phyloP scores from a whole-genome alignment of 2,797 vertebrate genomes.

The Linurgus olivaceus region DNA sequence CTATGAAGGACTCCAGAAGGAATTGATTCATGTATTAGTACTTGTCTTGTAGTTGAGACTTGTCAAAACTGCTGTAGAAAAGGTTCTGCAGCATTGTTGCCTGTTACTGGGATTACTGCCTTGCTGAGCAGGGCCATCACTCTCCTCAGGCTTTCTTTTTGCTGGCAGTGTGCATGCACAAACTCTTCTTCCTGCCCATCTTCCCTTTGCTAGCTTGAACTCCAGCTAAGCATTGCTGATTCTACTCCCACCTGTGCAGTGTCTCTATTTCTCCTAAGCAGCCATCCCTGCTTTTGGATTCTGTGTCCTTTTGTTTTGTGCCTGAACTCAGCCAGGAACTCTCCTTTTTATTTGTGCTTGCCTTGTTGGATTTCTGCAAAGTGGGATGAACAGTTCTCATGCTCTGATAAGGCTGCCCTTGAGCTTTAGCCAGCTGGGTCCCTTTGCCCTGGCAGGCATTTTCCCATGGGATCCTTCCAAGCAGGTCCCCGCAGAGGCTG shows the following conservation, averaged over 20 bases:
- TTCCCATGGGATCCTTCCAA: neutral
- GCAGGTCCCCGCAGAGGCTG: neutral
- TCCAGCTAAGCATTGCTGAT: neutral
- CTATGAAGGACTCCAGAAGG: neutral
- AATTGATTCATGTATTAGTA: neutral
- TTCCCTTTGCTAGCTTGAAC: neutral
- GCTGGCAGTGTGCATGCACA: neutral
- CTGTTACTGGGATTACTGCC: neutral
- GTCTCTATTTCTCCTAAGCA: neutral
- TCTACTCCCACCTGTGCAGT: neutral
- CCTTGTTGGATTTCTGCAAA: neutral
- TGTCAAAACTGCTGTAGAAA: neutral
- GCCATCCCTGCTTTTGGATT: neutral
- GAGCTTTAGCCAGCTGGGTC: neutral
- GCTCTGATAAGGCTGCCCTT: neutral
- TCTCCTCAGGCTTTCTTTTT: neutral
- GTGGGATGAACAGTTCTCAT: neutral
- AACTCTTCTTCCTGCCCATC: neutral
- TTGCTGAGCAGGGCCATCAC: neutral
- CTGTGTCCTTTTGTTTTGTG: neutral
- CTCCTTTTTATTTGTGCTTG: neutral
- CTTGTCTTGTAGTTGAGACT: neutral
- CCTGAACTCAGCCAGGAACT: neutral
- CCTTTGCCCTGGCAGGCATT: neutral
- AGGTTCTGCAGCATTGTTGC: accelerated